phyloP scores from a whole-genome alignment of 2,797 vertebrate genomes.

The Diglossa cyanea region DNA sequence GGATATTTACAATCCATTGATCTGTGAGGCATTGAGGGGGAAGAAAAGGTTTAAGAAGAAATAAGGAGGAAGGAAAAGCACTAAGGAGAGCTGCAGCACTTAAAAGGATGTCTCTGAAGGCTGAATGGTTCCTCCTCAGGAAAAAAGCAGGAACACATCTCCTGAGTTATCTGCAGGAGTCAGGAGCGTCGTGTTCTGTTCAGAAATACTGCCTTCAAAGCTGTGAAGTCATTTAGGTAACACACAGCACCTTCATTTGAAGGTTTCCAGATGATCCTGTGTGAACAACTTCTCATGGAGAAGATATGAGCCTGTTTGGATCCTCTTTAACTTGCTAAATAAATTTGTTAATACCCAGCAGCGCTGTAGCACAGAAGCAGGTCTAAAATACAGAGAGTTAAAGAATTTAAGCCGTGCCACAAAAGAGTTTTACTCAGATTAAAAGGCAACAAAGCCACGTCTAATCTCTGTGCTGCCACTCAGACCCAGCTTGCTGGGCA shows the following conservation, averaged over 20 bases:
- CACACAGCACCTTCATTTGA: not conserved
- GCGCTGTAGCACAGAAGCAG: not conserved
- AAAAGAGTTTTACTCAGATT: not conserved
- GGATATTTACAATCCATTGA: not conserved
- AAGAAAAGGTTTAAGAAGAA: not conserved
- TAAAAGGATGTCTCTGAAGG: not conserved
- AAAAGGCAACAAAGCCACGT: not conserved
- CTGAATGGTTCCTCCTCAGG: not conserved
- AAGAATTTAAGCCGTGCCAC: not conserved
- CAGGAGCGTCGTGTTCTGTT: not conserved
- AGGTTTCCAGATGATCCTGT: not conserved
- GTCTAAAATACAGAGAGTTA: not conserved
- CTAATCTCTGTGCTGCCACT: slow-evolving; percentile 1
- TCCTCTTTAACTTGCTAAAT: not conserved
- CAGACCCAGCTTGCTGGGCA: not conserved
- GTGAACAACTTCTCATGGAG: not conserved
- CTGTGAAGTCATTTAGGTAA: not conserved
- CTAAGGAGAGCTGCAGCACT: not conserved
- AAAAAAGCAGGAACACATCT: not conserved
- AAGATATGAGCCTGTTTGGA: not conserved
- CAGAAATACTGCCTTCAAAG: not conserved
- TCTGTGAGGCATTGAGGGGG: not conserved
- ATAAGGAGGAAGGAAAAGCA: not conserved
- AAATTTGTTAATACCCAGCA: not conserved
- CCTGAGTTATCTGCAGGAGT: not conserved